These are phyloP conservation scores for Bombus fervidus DNA, from an alignment of 1,140 invertebrate genomes.

Conservation along the genomic window DNA sequence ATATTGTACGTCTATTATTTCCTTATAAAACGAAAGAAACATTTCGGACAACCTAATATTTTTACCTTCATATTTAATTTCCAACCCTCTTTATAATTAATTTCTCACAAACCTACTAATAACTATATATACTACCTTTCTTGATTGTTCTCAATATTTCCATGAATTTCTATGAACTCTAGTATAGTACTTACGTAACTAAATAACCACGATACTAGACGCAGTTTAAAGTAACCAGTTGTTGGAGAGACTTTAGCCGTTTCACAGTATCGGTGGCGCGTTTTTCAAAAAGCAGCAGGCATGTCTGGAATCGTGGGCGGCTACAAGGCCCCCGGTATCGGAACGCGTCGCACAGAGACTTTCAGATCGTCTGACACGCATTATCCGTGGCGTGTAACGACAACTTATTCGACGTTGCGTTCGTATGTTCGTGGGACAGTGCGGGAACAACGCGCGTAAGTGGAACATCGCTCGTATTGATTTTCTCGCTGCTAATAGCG, in stretches of 20 bases:
- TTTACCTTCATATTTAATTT: too few species aligned
- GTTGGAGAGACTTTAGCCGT: neutral
- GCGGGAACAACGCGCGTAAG: slow-evolving; percentile 13
- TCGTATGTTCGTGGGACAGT: neutral
- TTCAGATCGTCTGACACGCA: slow-evolving; percentile 6
- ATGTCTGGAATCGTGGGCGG: slow-evolving; percentile 11
- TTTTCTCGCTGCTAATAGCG: slow-evolving; percentile 38
- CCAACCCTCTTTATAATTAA: too few species aligned
- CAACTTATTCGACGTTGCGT: neutral
- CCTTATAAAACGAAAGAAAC: too few species aligned
- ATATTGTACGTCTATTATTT: too few species aligned
- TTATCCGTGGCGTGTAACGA: slow-evolving; percentile 14
- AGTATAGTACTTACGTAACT: too few species aligned
- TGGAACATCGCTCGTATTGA: slow-evolving; percentile 40
- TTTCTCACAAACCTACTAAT: too few species aligned
- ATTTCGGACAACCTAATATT: too few species aligned
- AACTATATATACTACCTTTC: too few species aligned
- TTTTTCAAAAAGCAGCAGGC: neutral
- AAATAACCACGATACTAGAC: too few species aligned
- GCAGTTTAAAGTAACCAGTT: too few species aligned
- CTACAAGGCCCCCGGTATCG: slow-evolving; percentile 9
- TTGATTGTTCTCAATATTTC: too few species aligned
- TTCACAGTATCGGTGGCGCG: neutral
- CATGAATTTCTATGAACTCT: too few species aligned
- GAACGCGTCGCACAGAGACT: neutral